Base-by-base conservation (phyloP, 2,113 vertebrate species). In the Syngnathus scovelli region DNA sequence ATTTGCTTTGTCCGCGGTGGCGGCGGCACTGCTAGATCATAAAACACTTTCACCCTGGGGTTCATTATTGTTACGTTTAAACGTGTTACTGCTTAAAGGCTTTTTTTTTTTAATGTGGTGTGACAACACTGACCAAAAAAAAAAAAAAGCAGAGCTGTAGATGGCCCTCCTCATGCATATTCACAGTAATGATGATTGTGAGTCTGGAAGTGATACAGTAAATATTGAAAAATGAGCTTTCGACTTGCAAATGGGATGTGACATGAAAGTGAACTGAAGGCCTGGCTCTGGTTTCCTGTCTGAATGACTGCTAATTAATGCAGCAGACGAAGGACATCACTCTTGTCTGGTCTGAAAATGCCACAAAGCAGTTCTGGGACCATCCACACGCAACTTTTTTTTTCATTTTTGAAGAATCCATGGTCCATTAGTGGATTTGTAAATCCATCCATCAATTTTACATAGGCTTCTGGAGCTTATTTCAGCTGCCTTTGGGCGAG, bases 291-390 rank as follows among this genome's bases (percentile, higher is more conserved):
- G 86, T 90, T 90, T 90, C 82, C 85, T 86, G 85, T 88, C 84
- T 87, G 84, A 87, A 82, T 75, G 83, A 76, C 74, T 84, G 81
- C 86, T 89, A 90, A 91, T 88, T 89, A 88, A 87, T 88, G 85
- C 78, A 78, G 80, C 87, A 88, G 89, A 86, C 77, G 68, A 75
- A 84, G 81, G 74, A 74, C 76, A 77, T 85, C 75, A 82, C 68
- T 84, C 83, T 81, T 83, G 64, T 37, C 61, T 44, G 70, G 67
- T 66, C 74, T 13, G 49, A 54, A 77, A 69, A 80, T 72, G 70
- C 75, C 80, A 79, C 64, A 69, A 33, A 67, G 75, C 75, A 70
- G 66, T 71, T 76, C 64, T 72, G 65, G 12, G 48, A 84, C 80
- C 63, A 19, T 83, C 65, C 61, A 69, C 77, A 76, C 72, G 71